These are phyloP conservation scores for Hydractinia symbiolongicarpus DNA, from an alignment of 30 jellyfish, hydroid and myxozoan genomes.

Conservation along the genomic window DNA sequence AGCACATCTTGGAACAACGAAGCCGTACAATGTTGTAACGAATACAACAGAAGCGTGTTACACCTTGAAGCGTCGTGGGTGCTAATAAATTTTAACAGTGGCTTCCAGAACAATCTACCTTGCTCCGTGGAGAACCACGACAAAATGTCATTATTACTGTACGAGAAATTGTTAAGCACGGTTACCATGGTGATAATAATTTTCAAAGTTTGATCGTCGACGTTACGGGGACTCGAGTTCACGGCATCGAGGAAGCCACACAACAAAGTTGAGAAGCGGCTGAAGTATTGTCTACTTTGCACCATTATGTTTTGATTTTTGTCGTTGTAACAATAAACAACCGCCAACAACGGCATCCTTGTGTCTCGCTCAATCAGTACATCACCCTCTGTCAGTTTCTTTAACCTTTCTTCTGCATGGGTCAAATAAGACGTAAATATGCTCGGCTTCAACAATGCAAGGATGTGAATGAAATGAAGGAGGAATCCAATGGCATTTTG, in stretches of 20 bases:
- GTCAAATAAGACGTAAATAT: background rate
- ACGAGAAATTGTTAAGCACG: background rate
- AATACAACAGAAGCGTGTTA: conserved; percentile 1
- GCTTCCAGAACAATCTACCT: conserved; percentile 27
- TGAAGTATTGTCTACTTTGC: background rate
- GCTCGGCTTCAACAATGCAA: background rate
- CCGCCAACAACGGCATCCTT: background rate
- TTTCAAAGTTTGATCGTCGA: background rate
- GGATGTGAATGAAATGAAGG: background rate
- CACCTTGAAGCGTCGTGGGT: background rate
- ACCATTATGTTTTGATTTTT: background rate
- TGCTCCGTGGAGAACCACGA: conserved; percentile 26
- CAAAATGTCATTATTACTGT: conserved; percentile 1
- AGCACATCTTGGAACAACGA: conserved; percentile 17
- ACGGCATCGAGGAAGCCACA: background rate
- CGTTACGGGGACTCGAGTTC: background rate
- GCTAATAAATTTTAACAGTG: background rate
- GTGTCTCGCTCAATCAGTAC: background rate
- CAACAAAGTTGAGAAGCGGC: background rate
- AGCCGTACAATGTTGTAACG: conserved; percentile 15
- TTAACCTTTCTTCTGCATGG: background rate
- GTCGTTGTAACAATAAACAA: conserved; percentile 7
- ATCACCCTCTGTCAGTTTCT: background rate
- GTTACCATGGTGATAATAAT: background rate
- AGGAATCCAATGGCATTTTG: background rate